Base-by-base conservation (phyloP, 2,888 invertebrate species). In the Agelastica alni region DNA sequence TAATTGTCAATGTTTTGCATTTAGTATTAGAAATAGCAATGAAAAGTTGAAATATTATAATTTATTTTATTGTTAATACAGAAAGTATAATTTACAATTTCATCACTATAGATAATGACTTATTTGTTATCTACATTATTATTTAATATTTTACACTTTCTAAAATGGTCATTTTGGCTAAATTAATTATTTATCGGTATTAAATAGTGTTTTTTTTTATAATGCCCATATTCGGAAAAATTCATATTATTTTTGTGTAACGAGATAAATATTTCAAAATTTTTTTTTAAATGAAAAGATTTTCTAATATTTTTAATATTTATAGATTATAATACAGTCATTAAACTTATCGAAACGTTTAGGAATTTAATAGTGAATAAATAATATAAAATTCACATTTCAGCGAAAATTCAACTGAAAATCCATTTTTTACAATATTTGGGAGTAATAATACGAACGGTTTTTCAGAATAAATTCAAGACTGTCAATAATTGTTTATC, bases 141-240 rank as follows among this genome's bases (percentile, higher is more conserved):
- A 14, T 36, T 14, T 57, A 57, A 51, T 62, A 61, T 54, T 60
- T 64, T 64, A 64, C 62, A 62, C 56, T 58, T 57, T 51, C 62
- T 65, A 63, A 59, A 63, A 64, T 67, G 67, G 67, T 67, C 67
- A 67, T 64, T 64, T 63, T 53, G 48, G 26, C 58, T 59, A 58
- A 58, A 51, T 28, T 58, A 57, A 36, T 56, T 41, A 52, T 51
- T 51, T 52, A 54, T 57, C 58, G 51, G 56, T 58, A 56, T 43
- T 53, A 54, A 58, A 60, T 55, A 60, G 48, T 59, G 54, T 32
- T 51, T 52, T 53, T 51, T 54, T 54, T 41, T 49, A 41, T 9
- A 41, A 41, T 13, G 17, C 12, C 28, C 18, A 32, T 45, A 45
- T 17, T 32, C 4, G n/a, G 6, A 26, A 26, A 6, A 26, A 7